Base-by-base conservation (phyloP, 1,140 invertebrate species). In the Drosophila nannoptera region DNA sequence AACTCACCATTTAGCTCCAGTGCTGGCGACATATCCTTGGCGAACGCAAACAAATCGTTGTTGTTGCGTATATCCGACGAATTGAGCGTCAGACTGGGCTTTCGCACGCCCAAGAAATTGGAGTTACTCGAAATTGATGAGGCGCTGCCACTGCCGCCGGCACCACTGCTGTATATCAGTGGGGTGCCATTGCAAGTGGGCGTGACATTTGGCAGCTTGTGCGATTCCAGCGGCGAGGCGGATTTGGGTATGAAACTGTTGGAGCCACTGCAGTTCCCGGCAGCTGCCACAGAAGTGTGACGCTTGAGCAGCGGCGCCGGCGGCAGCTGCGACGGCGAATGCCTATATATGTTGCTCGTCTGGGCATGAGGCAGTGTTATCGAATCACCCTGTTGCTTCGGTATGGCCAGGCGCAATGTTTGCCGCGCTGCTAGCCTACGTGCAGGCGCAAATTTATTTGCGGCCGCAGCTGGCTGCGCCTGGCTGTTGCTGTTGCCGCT, bases 391-490 rank as follows among this genome's bases (percentile, higher is more conserved):
- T 78, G 84, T 73, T 77, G 86, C 31, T 89, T 89, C 36, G 88
- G 88, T 73, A 89, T 89, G 4, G 88, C 88, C 60, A 89, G 61
- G 2, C 87, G 80, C 1, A 89, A 59, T 3, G 88, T 88, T 65
- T 89, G 87, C 9, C 88, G 54, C 3, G 88, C 88, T 7, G 88
- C 88, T 77, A 89, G 75, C 46, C 87, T 86, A 73, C 88, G 88
- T 77, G 86, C 86, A 86, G 88, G 88, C 88, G 88, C 84, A 55
- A 78, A 89, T 65, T 87, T 83, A 78, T 88, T 82, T 56, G 63
- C 61, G 2, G 53, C 9, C 35, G 52, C 22, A 31, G 62, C 32
- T 55, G n/a, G n/a, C n/a, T 29, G 8, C 50, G 54, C 5, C 16
- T 29, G 11, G 42, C 16, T 53, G 62, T 32, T 43, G 45, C 16